These are phyloP conservation scores for Drosophila colorata DNA, from an alignment of 2,888 invertebrate species.

Conservation along the genomic window DNA sequence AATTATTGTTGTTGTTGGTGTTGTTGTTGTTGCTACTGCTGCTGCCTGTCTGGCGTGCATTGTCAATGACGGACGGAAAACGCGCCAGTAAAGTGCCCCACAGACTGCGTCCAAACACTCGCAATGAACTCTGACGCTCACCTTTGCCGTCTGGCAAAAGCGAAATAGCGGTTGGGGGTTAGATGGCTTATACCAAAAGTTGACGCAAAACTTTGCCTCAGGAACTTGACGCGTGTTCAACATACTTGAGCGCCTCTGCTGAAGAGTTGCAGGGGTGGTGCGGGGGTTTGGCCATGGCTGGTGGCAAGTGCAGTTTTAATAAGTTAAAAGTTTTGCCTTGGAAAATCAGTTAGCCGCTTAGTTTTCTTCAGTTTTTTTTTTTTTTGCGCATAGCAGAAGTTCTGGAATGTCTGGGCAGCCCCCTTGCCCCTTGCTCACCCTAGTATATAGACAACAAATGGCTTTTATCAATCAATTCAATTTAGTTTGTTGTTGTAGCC, in stretches of 20 bases:
- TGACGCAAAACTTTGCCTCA: slow-evolving; percentile 77
- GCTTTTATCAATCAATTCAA: slow-evolving; percentile 76
- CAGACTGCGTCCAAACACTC: slow-evolving; percentile 46
- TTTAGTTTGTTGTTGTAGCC: slow-evolving; percentile 55
- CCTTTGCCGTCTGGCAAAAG: slow-evolving; percentile 41
- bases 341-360: slow-evolving; percentile 80
- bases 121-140: slow-evolving; percentile 54
- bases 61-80: slow-evolving; percentile 52
- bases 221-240: slow-evolving; percentile 81
- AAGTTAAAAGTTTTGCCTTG: slow-evolving; percentile 75
- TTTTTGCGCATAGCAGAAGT: slow-evolving; percentile 21
- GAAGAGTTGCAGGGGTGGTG: slow-evolving; percentile 23
- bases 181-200: slow-evolving; percentile 56
- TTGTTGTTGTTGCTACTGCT: slow-evolving; percentile 23
- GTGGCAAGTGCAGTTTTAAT: slow-evolving; percentile 78
- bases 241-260: slow-evolving; percentile 76
- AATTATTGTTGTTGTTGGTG: slow-evolving; percentile 71
- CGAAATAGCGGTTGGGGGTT: not conserved
- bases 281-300: slow-evolving; percentile 17
- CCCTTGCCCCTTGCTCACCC: not conserved
- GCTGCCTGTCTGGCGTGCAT: slow-evolving; percentile 56
- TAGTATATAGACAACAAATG: slow-evolving; percentile 31
- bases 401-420: slow-evolving; percentile 32
- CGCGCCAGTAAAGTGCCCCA: slow-evolving; percentile 48
- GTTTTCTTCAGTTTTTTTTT: slow-evolving; percentile 31